Evolutionary conservation across 2,888 invertebrate genomes (phyloP).

Genomic region (Drosophila atripex): DNA sequence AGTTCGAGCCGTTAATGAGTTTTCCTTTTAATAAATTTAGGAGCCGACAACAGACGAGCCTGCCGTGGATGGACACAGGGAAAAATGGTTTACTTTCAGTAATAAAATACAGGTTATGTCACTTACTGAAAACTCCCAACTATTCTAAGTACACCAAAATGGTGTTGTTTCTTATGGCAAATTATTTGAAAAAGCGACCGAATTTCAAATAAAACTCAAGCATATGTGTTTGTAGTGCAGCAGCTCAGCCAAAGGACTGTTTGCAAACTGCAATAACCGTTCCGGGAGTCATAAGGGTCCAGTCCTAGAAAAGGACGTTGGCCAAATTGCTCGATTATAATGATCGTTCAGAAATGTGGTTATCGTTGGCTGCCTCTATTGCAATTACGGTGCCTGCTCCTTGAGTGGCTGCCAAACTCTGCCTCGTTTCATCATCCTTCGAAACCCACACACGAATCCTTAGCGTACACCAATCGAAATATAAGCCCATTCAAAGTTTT

Average conservation of each 20-base stretch:
- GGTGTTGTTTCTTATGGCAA: too few species aligned
- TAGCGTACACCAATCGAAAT: neutral
- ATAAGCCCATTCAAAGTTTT: neutral
- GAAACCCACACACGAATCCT: neutral
- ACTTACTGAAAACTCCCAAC: too few species aligned
- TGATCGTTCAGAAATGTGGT: constrained; percentile 55
- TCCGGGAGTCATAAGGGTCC: constrained; percentile 26
- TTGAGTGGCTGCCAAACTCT: constrained; percentile 43
- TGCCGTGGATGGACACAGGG: constrained; percentile 14
- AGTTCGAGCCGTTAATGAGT: constrained; percentile 45
- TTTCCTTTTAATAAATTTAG: constrained; percentile 38
- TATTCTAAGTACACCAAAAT: too few species aligned
- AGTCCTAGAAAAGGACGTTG: constrained; percentile 25
- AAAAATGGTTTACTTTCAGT: neutral
- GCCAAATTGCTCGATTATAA: constrained; percentile 63
- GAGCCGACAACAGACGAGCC: constrained; percentile 8
- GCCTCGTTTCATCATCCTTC: constrained; percentile 1
- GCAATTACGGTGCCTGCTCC: constrained; percentile 44
- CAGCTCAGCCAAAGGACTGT: constrained; percentile 48
- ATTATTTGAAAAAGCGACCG: constrained; percentile 46
- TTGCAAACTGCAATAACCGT: constrained; percentile 48
- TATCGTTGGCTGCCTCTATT: constrained; percentile 41
- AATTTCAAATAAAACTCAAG: constrained; percentile 30
- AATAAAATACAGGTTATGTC: too few species aligned
- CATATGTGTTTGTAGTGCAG: neutral